phyloP scores from a whole-genome alignment of 37 sponge, comb jelly and placozoan genomes.

The Crambe crambe region DNA sequence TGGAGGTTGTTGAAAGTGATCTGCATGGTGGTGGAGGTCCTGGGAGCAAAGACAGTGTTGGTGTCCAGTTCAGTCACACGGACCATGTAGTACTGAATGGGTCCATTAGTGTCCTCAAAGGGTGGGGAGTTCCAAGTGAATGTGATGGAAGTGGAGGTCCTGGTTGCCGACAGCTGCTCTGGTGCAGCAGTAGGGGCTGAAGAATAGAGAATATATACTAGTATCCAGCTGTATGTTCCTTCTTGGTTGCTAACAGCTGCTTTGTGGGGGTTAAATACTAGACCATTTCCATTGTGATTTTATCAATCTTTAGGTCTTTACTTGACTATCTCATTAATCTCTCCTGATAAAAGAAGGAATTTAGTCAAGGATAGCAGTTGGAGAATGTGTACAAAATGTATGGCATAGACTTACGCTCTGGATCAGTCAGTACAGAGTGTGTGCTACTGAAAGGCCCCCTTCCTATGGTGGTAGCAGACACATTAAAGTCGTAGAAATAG shows the following conservation, averaged over 20 bases:
- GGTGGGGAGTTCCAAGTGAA: slow-evolving; percentile 48
- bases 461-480: slow-evolving; percentile 38
- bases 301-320: too few species aligned
- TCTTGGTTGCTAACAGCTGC: too few species aligned
- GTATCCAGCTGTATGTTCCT: too few species aligned
- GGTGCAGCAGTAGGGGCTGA: slow-evolving; percentile 46
- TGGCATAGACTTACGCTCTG: slow-evolving; percentile 22
- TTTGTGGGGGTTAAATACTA: too few species aligned
- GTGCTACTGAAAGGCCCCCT: slow-evolving; percentile 10
- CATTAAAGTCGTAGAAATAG: slow-evolving; percentile 21
- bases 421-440: slow-evolving; percentile 3
- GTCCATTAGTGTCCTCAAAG: slow-evolving; percentile 30
- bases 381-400: too few species aligned
- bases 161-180: background rate
- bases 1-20: slow-evolving; percentile 10
- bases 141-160: slow-evolving; percentile 14
- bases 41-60: background rate
- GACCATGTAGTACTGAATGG: slow-evolving; percentile 29
- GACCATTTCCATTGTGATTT: too few species aligned
- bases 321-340: too few species aligned
- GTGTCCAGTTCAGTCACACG: slow-evolving; percentile 29
- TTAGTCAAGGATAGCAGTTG: too few species aligned
- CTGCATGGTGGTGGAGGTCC: background rate
- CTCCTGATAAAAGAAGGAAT: too few species aligned
- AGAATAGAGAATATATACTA: too few species aligned